Evolutionary conservation across 2,888 invertebrate species (phyloP).

Genomic region (Tipula confusa): DNA sequence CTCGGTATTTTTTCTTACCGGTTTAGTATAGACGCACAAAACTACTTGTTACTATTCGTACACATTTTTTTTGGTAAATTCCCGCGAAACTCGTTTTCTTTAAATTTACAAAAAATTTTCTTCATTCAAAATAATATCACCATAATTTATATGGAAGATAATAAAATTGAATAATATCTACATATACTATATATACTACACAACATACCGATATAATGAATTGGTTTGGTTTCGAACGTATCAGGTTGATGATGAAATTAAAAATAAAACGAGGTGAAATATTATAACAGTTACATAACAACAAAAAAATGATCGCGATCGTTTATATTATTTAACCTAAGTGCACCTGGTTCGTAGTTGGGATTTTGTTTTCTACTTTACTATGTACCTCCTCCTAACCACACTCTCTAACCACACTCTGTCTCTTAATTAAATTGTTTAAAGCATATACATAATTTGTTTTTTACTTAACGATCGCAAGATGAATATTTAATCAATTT

Average conservation of each 20-base stretch:
- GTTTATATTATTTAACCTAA: neutral
- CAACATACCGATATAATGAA: neutral
- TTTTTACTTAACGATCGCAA: neutral
- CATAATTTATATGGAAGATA: neutral
- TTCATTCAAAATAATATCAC: neutral
- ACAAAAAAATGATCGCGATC: neutral
- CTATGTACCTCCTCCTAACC: too few relatives aligned
- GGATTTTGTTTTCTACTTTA: neutral
- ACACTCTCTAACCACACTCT: too few relatives aligned
- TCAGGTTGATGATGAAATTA: neutral
- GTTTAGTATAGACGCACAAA: too few relatives aligned
- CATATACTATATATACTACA: neutral
- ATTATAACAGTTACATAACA: neutral
- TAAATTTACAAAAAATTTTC: neutral
- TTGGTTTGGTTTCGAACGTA: neutral
- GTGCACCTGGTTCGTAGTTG: neutral
- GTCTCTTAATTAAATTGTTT: too few relatives aligned
- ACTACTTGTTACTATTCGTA: too few relatives aligned
- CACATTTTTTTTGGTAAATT: neutral
- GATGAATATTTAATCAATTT: neutral
- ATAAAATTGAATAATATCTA: neutral
- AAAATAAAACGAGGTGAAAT: neutral
- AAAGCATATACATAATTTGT: neutral
- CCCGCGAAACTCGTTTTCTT: neutral
- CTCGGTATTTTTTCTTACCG: too few relatives aligned